Conservation (phyloP, 2,113 vertebrate genomes). For the Ptyas mucosa region DNA sequence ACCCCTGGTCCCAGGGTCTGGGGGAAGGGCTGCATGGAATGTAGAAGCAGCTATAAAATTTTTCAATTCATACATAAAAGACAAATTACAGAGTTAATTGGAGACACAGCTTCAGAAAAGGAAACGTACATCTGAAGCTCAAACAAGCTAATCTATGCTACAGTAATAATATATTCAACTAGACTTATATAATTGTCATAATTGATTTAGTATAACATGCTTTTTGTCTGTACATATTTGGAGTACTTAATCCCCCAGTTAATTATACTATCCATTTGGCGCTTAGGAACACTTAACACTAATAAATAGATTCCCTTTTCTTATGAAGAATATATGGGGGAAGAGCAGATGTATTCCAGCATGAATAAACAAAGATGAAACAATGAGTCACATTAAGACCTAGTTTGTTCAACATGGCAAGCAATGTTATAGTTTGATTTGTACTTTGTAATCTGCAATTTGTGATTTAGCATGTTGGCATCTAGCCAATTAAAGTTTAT, state of each 20-base stretch:
- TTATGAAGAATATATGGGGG: neutral
- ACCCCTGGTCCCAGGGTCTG: neutral
- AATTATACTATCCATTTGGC: neutral
- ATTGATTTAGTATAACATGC: neutral
- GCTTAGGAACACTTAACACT: neutral
- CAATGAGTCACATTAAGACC: neutral
- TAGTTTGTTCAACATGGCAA: neutral
- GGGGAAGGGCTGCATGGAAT: neutral
- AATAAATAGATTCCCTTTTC: neutral
- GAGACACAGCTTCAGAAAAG: neutral
- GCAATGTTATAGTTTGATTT: neutral
- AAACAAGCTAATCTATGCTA: neutral
- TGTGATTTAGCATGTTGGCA: neutral
- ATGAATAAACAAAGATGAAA: neutral
- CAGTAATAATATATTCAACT: neutral
- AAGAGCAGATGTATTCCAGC: neutral
- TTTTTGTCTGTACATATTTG: neutral
- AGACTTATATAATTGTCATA: neutral
- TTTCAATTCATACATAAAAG: neutral
- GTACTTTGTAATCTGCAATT: neutral
- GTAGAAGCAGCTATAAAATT: neutral
- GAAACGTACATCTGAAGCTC: neutral
- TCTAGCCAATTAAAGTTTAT: neutral
- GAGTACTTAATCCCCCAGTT: neutral
- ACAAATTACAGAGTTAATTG: neutral